Percentiles rank a stretch among this genome's conserved stretches.
Conservation (phyloP, 2,888 invertebrate genomes). For the Halocaridina rubra region DNA sequence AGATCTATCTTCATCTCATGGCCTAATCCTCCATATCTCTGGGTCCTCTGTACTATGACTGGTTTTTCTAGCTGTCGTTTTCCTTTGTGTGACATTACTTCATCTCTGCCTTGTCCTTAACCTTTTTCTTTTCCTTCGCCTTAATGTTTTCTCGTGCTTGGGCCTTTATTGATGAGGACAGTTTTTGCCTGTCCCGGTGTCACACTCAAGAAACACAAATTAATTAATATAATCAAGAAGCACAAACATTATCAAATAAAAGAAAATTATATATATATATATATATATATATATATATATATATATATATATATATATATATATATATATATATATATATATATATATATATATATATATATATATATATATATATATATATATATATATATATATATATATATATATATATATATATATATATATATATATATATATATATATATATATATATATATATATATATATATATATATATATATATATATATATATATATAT, state of each 20-base stretch:
- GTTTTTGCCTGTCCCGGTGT: no score
- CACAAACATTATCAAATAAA: not conserved
- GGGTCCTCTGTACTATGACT: no score
- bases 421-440: not conserved
- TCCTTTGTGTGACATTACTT: no score
- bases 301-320: not conserved
- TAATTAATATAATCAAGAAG: no score
- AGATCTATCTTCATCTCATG: no score
- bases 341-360: not conserved
- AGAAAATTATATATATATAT: not conserved
- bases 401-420: not conserved
- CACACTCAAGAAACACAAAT: no score
- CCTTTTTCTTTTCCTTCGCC: no score
- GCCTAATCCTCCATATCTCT: no score
- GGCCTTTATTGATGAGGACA: no score
- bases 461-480: not conserved
- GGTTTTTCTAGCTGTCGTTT: no score
- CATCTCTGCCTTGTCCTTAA: no score
- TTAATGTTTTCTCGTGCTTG: no score
- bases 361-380: not conserved
- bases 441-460: not conserved
- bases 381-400: not conserved
- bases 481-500: not conserved
- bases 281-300: not conserved
- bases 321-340: not conserved